These are phyloP conservation scores for Bombus ignitus DNA, from an alignment of 1,140 invertebrate species.

Conservation along the genomic window DNA sequence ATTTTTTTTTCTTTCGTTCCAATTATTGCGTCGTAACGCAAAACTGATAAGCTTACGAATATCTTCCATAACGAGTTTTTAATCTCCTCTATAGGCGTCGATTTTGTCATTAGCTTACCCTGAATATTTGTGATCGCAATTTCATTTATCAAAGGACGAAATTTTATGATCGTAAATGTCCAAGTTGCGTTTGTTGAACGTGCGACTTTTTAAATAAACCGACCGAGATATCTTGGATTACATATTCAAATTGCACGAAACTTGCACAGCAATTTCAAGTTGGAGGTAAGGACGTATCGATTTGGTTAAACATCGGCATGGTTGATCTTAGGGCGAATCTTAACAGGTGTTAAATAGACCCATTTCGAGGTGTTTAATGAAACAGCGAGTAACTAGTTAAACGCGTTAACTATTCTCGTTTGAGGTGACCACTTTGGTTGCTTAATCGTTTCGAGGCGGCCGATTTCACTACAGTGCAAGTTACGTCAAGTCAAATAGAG, in stretches of 20 bases:
- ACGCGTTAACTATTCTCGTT: conserved; percentile 38
- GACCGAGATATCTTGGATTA: too few relatives aligned
- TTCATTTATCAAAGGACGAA: background rate
- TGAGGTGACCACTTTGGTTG: conserved; percentile 42
- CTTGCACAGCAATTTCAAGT: conserved; percentile 3
- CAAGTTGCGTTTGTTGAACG: background rate
- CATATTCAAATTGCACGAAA: background rate
- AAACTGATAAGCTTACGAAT: conserved; percentile 4
- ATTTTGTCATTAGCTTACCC: background rate
- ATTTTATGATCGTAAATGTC: background rate
- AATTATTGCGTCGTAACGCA: conserved; percentile 6
- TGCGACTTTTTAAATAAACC: background rate
- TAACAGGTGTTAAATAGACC: conserved; percentile 38
- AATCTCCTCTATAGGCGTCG: background rate
- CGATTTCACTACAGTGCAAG: conserved; percentile 22
- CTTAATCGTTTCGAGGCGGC: conserved; percentile 35
- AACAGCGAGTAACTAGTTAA: conserved; percentile 31
- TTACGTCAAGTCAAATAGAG: conserved; percentile 23
- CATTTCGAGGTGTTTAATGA: conserved; percentile 39
- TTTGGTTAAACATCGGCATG: conserved; percentile 30
- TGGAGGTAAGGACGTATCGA: background rate
- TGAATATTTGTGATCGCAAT: background rate
- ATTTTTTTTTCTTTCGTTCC: conserved; percentile 2
- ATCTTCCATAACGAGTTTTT: background rate
- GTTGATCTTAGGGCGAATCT: conserved; percentile 9